Conservation (phyloP, 2,113 vertebrate species). For the Megaceryle torquata region DNA sequence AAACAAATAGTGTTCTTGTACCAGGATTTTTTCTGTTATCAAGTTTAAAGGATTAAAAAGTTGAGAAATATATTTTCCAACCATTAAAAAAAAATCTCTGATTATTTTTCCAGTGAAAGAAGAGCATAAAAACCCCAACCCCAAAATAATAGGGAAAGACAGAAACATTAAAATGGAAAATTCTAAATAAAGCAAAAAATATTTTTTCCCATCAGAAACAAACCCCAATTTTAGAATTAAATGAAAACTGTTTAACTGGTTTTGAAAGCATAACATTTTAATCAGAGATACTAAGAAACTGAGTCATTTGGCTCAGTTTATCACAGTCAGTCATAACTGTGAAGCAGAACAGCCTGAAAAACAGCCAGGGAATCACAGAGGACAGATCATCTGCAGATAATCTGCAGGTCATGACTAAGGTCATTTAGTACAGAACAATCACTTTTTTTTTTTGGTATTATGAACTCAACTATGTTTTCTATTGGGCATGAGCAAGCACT, state of each 20-base stretch:
- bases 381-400: conserved; percentile 32
- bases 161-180: background rate
- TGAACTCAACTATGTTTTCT: background rate
- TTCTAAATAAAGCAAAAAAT: background rate
- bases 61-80: background rate
- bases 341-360: conserved; percentile 23
- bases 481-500: background rate
- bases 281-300: background rate
- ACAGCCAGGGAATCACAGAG: background rate
- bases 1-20: background rate
- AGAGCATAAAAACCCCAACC: background rate
- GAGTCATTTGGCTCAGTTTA: conserved; percentile 23
- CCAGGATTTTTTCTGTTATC: background rate
- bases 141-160: background rate
- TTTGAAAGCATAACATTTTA: conserved; percentile 30
- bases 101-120: background rate
- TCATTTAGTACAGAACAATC: conserved; percentile 13
- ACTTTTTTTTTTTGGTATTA: background rate
- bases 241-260: background rate
- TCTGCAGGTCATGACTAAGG: conserved; percentile 41
- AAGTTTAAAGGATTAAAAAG: background rate
- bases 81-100: background rate
- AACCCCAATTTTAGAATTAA: background rate
- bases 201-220: background rate
- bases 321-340: background rate